These are phyloP conservation scores for Fregata magnificens DNA, from an alignment of 2,113 vertebrate species.

Conservation along the genomic window DNA sequence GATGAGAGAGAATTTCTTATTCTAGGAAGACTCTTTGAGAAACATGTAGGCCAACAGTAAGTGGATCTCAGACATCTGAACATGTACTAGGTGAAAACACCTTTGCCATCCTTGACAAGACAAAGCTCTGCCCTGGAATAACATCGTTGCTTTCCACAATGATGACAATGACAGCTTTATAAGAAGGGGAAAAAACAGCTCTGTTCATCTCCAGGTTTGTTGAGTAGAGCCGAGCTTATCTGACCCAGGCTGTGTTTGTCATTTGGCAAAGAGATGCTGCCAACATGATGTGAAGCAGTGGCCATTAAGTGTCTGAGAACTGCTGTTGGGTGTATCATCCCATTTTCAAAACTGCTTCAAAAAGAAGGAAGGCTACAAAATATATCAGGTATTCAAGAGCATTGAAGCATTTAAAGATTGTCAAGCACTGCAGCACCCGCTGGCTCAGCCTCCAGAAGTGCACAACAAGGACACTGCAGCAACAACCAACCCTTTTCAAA, in stretches of 20 bases:
- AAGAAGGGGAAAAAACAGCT: background rate
- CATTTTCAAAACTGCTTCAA: background rate
- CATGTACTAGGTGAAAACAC: background rate
- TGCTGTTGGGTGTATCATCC: background rate
- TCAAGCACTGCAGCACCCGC: background rate
- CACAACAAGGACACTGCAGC: slow-evolving; percentile 47
- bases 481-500: background rate
- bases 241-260: background rate
- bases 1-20: background rate
- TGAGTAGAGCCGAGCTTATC: background rate
- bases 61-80: background rate
- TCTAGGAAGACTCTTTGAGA: background rate
- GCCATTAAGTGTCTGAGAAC: background rate
- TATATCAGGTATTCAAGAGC: background rate
- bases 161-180: background rate
- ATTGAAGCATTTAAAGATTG: slow-evolving; percentile 37
- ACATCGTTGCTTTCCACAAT: background rate
- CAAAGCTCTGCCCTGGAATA: background rate
- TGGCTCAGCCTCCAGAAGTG: slow-evolving; percentile 34
- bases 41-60: background rate
- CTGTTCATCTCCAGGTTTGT: background rate
- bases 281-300: background rate
- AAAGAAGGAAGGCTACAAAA: background rate
- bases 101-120: slow-evolving; percentile 1
- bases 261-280: background rate